phyloP scores from a whole-genome alignment of 2,888 invertebrate species.

The Xestia rhomboidea region DNA sequence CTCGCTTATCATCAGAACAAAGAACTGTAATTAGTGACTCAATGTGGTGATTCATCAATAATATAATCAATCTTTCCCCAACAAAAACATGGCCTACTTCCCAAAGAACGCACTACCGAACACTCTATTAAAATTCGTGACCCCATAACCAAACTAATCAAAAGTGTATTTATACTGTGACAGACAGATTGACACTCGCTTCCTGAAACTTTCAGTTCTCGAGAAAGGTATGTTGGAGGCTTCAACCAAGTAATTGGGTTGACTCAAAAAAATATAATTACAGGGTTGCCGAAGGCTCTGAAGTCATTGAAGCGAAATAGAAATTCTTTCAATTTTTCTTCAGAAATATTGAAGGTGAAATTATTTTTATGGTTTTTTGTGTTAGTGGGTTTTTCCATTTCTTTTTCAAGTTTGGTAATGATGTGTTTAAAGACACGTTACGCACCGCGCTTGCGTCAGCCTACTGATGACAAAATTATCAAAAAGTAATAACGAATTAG shows the following conservation, averaged over 20 bases:
- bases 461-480: neutral
- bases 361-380: conserved; percentile 14
- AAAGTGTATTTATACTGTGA: conserved; percentile 60
- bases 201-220: conserved; percentile 48
- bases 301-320: conserved; percentile 35
- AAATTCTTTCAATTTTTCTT: conserved; percentile 35
- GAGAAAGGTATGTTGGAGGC: conserved; percentile 38
- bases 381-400: neutral
- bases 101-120: neutral
- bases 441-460: neutral
- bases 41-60: neutral
- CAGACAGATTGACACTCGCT: conserved; percentile 60
- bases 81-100: neutral
- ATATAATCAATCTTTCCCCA: neutral
- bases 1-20: neutral
- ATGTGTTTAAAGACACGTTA: neutral
- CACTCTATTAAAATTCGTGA: conserved; percentile 22
- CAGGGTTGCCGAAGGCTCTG: conserved; percentile 36
- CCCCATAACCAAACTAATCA: conserved; percentile 59
- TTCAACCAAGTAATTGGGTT: conserved; percentile 51
- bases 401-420: neutral
- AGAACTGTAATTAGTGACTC: neutral
- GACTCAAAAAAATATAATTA: conserved; percentile 61
- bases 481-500: neutral
- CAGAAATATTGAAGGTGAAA: conserved; percentile 12